Base-by-base conservation (phyloP, 2,888 invertebrate genomes). In the Helleia helle region DNA sequence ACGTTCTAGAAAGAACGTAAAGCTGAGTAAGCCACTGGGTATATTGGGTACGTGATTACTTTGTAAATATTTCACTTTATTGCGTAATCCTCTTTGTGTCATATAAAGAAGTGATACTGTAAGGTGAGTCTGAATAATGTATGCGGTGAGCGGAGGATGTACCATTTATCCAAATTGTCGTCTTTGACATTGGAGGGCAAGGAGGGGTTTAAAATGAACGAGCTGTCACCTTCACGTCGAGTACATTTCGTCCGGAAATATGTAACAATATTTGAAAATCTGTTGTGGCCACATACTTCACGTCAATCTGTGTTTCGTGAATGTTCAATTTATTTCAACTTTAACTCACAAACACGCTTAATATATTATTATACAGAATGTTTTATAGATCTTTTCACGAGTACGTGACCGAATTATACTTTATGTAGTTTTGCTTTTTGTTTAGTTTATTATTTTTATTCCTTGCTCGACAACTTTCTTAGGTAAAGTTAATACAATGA, bases 101-200 rank as follows among this genome's bases (percentile, higher is more conserved):
- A 70, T 62, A 66, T 58, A 63, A 71, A 71, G 69, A 71, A 70
- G 64, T 62, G 63, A 66, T 67, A 67, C 64, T 56, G 66, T 63
- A 56, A 66, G 62, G 54, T 57, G 50, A 54, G 51, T 50, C 54
- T 80, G 75, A 81, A 81, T 83, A 71, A 79, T 81, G 76, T 71
- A 83, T 65, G 51, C 49, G 59, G 71, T 56, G 59, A 75, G 60
- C 69, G 62, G 60, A 58, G 69, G 68, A 71, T 71, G 64, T 65
- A 72, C 72, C 75, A 79, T 81, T 80, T 80, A 77, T 77, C 72
- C 71, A 76, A 79, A 81, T 79, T 74, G 75, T 73, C 70, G 69
- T 64, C 66, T 66, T 62, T 59, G 54, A 57, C 61, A 50, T 57
- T 58, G 57, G 55, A 57, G 55, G 31, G 18, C 18, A 29, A 14